A percentile compares a stretch with the other conserved stretches of the same genome.
Conservation (phyloP, 2,888 invertebrate species). For the Glyphotaelius pellucidus region DNA sequence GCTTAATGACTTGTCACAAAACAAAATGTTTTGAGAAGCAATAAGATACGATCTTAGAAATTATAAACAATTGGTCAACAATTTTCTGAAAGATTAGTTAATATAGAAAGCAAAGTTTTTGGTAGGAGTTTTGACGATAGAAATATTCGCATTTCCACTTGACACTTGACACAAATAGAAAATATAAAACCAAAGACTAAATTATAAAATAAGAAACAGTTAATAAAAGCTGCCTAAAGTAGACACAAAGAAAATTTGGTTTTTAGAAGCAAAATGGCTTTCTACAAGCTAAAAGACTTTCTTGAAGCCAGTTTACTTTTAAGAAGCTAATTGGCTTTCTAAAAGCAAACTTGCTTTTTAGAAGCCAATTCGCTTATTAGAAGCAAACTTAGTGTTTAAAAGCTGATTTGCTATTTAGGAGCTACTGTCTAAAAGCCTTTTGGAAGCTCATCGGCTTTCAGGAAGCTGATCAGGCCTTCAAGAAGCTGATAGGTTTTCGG, state of each 20-base stretch:
- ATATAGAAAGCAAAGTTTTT: not conserved
- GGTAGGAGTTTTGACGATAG: not conserved
- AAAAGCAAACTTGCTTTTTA: not conserved
- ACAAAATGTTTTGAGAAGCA: no score
- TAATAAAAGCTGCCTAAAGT: not conserved
- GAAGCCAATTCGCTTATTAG: not conserved
- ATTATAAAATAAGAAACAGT: not conserved
- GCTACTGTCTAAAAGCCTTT: not conserved
- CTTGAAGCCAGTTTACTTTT: not conserved
- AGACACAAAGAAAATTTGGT: not conserved
- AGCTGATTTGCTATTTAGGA: not conserved
- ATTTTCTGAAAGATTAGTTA: not conserved
- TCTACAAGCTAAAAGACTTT: no score
- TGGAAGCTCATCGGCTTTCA: not conserved
- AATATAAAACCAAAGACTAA: conserved; percentile 7
- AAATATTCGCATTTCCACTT: not conserved
- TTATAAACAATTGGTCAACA: not conserved
- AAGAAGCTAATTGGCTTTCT: not conserved
- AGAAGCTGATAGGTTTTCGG: not conserved
- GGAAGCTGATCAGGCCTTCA: not conserved
- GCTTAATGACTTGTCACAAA: no score
- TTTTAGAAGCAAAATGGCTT: not conserved
- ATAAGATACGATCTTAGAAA: not conserved
- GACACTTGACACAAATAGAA: not conserved
- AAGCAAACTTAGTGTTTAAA: not conserved